These are phyloP conservation scores for Pempheris klunzingeri DNA, from an alignment of 2,797 vertebrate species.

Conservation along the genomic window DNA sequence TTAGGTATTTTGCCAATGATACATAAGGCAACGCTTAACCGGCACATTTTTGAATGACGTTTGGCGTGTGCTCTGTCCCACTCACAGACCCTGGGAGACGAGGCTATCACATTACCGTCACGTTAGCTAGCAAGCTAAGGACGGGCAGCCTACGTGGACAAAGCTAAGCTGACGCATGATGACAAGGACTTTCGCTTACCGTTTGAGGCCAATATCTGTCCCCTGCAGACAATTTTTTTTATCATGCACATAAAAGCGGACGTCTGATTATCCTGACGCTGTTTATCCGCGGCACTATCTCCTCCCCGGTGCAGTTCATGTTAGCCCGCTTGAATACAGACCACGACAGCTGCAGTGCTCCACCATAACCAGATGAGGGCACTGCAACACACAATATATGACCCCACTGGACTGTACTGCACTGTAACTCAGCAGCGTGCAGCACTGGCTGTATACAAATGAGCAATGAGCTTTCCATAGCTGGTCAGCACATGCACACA, in stretches of 20 bases:
- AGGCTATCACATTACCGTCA: slow-evolving; percentile 23
- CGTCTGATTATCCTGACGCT: neutral
- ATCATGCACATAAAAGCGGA: neutral
- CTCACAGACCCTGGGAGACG: neutral
- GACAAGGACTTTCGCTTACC: slow-evolving; percentile 40
- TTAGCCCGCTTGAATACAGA: slow-evolving; percentile 29
- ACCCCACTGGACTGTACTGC: too few relatives aligned
- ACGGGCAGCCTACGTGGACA: slow-evolving; percentile 7
- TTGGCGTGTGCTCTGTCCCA: neutral
- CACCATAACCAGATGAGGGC: slow-evolving; percentile 1
- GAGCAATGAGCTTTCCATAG: too few relatives aligned
- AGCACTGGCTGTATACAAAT: too few relatives aligned
- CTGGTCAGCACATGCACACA: neutral
- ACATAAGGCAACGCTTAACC: neutral
- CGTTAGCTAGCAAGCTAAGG: slow-evolving; percentile 54
- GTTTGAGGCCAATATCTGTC: neutral
- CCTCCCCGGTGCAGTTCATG: slow-evolving; percentile 43
- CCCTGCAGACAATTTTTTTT: neutral
- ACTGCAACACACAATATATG: slow-evolving; percentile 6
- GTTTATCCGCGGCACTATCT: slow-evolving; percentile 26
- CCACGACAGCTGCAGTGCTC: neutral
- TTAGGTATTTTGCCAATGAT: fast-evolving
- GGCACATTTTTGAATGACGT: neutral
- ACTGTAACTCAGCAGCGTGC: neutral
- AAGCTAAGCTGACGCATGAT: neutral